A percentile compares a stretch with the other conserved stretches of the same genome.
phyloP scores from a whole-genome alignment of 2,113 vertebrate genomes.

The Symphodus melops region DNA sequence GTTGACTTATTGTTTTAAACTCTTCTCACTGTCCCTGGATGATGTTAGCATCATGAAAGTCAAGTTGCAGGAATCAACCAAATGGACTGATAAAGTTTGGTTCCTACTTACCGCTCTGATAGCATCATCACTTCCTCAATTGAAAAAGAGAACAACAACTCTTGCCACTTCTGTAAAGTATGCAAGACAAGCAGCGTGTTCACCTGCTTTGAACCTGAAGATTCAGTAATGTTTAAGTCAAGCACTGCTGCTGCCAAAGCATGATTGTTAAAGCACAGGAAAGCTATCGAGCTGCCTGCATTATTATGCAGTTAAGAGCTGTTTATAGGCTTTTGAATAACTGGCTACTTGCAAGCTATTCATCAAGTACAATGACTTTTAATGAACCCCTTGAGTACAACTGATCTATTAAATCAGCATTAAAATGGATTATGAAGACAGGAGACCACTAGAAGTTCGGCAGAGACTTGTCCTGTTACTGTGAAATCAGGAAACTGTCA shows the following conservation, averaged over 20 bases:
- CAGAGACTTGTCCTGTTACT: background rate
- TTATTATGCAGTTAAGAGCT: constrained; percentile 33
- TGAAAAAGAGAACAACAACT: background rate
- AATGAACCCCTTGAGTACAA: constrained; percentile 19
- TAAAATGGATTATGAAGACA: constrained; percentile 12
- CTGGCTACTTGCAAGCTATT: constrained; percentile 31
- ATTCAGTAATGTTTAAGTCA: too few species aligned
- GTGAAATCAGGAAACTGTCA: constrained; percentile 1
- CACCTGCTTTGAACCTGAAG: too few species aligned
- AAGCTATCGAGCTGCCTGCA: background rate
- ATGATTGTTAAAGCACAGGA: background rate
- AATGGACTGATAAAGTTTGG: background rate
- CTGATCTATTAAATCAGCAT: constrained; percentile 33
- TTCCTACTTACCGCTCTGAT: background rate
- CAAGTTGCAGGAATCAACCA: constrained; percentile 10
- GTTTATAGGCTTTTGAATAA: constrained; percentile 28
- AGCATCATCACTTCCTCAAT: background rate
- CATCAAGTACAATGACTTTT: constrained; percentile 49
- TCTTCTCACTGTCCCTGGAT: background rate
- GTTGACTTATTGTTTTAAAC: constrained; percentile 19
- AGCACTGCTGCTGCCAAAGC: background rate
- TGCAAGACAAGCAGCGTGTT: background rate
- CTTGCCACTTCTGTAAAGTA: background rate
- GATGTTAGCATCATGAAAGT: constrained; percentile 11
- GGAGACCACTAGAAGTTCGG: constrained; percentile 5